phyloP scores from a whole-genome alignment of 2,797 vertebrate genomes.

The Schizopygopsis malacanthus region DNA sequence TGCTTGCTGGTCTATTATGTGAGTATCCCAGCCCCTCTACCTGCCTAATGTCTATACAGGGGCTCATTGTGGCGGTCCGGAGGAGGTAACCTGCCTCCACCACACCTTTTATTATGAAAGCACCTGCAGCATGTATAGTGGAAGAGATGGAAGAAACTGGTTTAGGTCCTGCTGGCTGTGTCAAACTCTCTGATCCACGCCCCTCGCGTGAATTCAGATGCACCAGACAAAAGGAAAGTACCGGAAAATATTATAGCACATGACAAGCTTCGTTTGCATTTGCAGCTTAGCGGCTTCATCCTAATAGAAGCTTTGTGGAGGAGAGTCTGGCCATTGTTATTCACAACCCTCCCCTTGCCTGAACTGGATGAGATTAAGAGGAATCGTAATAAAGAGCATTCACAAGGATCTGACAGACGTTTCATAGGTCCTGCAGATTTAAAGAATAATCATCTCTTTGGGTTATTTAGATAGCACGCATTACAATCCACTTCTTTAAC shows the following conservation, averaged over 20 bases:
- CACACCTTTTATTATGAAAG: conserved; percentile 95
- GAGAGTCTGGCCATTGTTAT: conserved; percentile 87
- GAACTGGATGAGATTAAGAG: conserved; percentile 96
- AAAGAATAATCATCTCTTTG: conserved; percentile 88
- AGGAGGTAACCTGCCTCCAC: conserved; percentile 76
- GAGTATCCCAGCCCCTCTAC: conserved; percentile 84
- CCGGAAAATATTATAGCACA: background rate
- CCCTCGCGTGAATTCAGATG: conserved; percentile 22
- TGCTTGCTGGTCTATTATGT: conserved; percentile 90
- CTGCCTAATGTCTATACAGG: conserved; percentile 89
- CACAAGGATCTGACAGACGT: conserved; percentile 89
- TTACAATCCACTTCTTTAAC: conserved; percentile 81
- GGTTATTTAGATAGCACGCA: conserved; percentile 90
- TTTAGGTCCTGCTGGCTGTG: conserved; percentile 62
- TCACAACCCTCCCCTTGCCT: conserved; percentile 77
- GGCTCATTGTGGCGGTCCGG: conserved; percentile 65
- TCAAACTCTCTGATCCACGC: conserved; percentile 25
- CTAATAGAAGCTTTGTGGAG: conserved; percentile 79
- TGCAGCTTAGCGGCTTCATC: conserved; percentile 13
- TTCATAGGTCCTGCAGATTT: conserved; percentile 87
- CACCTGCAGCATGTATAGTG: conserved; percentile 90
- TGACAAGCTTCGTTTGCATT: conserved; percentile 30
- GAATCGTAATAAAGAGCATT: conserved; percentile 92
- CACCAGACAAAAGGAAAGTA: conserved; percentile 16
- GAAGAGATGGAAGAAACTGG: conserved; percentile 50